Conservation (phyloP, 2,113 vertebrate genomes). For the Nematolebias whitei region DNA sequence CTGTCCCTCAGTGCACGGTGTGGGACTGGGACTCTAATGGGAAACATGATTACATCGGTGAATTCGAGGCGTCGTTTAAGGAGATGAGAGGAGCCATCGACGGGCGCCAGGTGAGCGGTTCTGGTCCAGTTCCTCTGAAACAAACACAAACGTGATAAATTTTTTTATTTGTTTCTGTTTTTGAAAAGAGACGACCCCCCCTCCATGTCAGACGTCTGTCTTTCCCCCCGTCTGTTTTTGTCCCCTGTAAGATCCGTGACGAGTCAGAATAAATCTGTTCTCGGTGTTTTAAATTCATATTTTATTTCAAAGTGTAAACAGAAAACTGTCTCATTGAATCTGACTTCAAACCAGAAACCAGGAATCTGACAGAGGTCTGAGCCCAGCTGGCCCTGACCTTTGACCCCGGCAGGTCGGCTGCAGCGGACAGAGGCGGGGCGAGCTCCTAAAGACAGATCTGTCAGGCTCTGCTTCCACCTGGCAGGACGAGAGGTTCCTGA, state of each 20-base stretch:
- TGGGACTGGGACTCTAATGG: constrained; percentile 99
- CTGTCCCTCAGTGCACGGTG: constrained; percentile 58
- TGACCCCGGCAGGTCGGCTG: not conserved
- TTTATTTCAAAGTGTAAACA: too few species aligned
- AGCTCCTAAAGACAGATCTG: constrained; percentile 39
- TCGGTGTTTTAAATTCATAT: not conserved
- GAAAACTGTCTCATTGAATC: too few species aligned
- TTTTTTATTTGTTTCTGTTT: too few species aligned
- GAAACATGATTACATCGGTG: constrained; percentile 98
- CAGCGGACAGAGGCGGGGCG: constrained; percentile 6
- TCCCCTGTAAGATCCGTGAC: too few species aligned
- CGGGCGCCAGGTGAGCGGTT: constrained; percentile 87
- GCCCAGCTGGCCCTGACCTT: too few species aligned
- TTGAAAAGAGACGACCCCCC: too few species aligned
- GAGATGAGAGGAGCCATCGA: constrained; percentile 96
- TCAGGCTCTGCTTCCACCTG: not conserved
- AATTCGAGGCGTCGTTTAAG: constrained; percentile 92
- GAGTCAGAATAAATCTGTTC: too few species aligned
- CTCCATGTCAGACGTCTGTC: too few species aligned
- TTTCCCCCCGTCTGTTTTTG: too few species aligned
- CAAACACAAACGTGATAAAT: too few species aligned
- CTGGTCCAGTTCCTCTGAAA: not conserved
- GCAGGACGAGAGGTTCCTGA: too few species aligned
- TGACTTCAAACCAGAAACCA: not conserved
- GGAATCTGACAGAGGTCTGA: too few species aligned